Base-by-base conservation (phyloP, 2,797 vertebrate species). In the Chanos chanos region DNA sequence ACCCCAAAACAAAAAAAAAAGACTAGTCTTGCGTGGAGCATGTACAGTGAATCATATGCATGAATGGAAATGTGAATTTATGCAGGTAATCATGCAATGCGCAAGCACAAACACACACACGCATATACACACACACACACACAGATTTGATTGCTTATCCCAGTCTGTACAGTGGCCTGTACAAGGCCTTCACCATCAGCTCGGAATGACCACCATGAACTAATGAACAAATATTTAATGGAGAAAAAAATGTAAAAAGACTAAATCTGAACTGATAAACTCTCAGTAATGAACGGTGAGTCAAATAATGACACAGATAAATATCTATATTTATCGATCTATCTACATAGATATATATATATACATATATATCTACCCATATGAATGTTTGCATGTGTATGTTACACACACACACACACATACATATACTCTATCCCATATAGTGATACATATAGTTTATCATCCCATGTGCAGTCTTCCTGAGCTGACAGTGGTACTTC, bases 21-120 rank as follows among this genome's bases (percentile, higher is more conserved):
- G 80, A 74, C 67, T n/a, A n/a, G n/a, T n/a, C n/a, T n/a, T n/a
- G n/a, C n/a, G n/a, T n/a, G n/a, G n/a, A n/a, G n/a, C n/a, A n/a
- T n/a, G n/a, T n/a, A n/a, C n/a, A n/a, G n/a, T n/a, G n/a, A n/a
- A n/a, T n/a, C 78, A 71, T 77, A 80, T 59, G 80, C 73, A 81
- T 76, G 73, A 76, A 77, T 79, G 71, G 72, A 74, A 77, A 77
- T 81, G 65, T 75, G 62, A 73, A 31, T 68, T 75, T 81, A 77
- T 79, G 68, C 77, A 74, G n/a, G n/a, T n/a, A n/a, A n/a, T n/a
- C n/a, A n/a, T n/a, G n/a, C n/a, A n/a, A n/a, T n/a, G n/a, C n/a
- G n/a, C n/a, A n/a, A n/a, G n/a, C 74, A 78, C 75, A 71, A 33
- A 73, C 77, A 75, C 48, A 68, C 25, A 21, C 22, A 47, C 24